These are phyloP conservation scores for Hypercompe scribonia DNA, from an alignment of 2,888 invertebrate genomes.

Conservation along the genomic window DNA sequence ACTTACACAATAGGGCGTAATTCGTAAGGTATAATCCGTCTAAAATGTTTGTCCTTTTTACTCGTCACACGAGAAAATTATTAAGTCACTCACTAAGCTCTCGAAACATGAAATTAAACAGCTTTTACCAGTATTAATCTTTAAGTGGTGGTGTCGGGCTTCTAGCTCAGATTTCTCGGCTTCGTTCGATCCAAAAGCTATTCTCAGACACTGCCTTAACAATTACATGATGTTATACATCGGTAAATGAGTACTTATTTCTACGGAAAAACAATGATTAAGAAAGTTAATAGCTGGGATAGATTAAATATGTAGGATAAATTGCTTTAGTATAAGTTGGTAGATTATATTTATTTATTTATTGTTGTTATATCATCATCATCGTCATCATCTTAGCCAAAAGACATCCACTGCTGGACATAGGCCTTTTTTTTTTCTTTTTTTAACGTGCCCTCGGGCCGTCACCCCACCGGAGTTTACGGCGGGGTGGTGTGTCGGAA, in stretches of 20 bases:
- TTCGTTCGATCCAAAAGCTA: constrained; percentile 5
- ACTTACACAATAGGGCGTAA: neutral
- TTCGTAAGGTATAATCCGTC: too few species aligned
- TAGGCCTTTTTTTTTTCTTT: too few species aligned
- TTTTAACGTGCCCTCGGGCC: too few species aligned
- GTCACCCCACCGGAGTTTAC: too few species aligned
- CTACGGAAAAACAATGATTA: neutral
- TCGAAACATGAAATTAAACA: constrained; percentile 11
- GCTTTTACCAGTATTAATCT: constrained; percentile 14
- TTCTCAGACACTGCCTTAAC: neutral
- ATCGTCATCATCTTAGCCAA: too few species aligned
- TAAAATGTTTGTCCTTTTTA: neutral
- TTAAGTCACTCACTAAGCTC: constrained; percentile 3
- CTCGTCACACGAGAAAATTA: constrained; percentile 10
- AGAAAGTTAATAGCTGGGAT: too few species aligned
- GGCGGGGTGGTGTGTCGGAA: too few species aligned
- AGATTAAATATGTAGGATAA: too few species aligned
- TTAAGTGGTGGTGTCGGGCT: constrained; percentile 6
- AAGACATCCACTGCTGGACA: too few species aligned
- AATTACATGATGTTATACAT: neutral
- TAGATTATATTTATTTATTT: too few species aligned
- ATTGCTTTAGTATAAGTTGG: too few species aligned
- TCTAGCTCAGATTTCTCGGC: constrained; percentile 5
- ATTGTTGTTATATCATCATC: too few species aligned
- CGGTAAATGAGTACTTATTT: neutral